Evolutionary conservation across 2,888 invertebrate species (phyloP), one percentile per base, ranked within the genome.

Genomic region (Hydrotaea cyrtoneurina): DNA sequence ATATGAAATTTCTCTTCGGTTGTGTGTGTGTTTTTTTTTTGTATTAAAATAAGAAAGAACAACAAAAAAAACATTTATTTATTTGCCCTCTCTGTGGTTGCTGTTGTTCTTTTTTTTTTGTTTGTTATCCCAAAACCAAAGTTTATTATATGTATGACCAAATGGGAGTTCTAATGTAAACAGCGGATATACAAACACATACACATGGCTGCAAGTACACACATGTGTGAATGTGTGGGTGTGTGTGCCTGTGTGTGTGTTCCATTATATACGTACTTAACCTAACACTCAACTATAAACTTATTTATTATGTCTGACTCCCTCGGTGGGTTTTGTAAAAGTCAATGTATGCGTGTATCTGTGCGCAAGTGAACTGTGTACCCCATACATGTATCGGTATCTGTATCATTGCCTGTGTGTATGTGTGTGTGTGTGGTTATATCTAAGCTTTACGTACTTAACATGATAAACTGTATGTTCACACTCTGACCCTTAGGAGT

Each of bases 401-500:
- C 50, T 73, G 50, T 64, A 57, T 76, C 64, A 23, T 23, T 62
- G 43, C 36, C 0, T 10, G 23, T 53, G 23, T 75, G 43, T 77
- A 50, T 55, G 17, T 50, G 53, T 19, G 55, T 39, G 36, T 62
- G 19, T 73, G 11, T 50, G 10, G 69, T 46, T 69, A 23, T 69
- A 69, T 76, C 59, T 84, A 78, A 81, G 69, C 81, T 66, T 76
- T 66, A 73, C 79, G 78, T 76, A 85, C 81, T 85, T 85, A 85
- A 79, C 78, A 81, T 79, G 81, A 81, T 85, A 81, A 85, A 85
- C 81, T 81, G 43, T 73, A 59, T 84, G 81, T 85, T 81, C 81
- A 79, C 84, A 85, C 84, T 85, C 76, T 85, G 84, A 85, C 84
- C 84, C 78, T 73, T 69, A 79, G 81, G 81, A 85, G 76, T 85